A percentile compares a stretch with the other conserved stretches of the same genome.
Evolutionary conservation across 2,888 invertebrate genomes (phyloP).

Genomic region (Trichopria drosophilae): DNA sequence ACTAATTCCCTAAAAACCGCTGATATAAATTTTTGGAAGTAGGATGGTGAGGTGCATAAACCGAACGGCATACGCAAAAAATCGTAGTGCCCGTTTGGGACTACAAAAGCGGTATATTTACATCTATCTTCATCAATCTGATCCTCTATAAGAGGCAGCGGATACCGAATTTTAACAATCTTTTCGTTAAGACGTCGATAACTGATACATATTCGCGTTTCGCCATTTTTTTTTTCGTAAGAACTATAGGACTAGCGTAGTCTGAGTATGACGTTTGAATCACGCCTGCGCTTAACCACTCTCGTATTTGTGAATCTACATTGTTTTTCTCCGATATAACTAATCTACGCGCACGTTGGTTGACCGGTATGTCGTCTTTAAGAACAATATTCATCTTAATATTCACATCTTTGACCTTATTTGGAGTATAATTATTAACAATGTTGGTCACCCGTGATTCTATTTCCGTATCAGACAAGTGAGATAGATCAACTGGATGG

Average conservation of each 20-base stretch:
- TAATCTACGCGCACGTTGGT: slow-evolving; percentile 38
- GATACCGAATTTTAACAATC: slow-evolving; percentile 19
- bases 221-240: slow-evolving; percentile 34
- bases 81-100: slow-evolving; percentile 27
- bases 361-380: slow-evolving; percentile 43
- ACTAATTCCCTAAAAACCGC: slow-evolving; percentile 22
- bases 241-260: slow-evolving; percentile 46
- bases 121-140: slow-evolving; percentile 18
- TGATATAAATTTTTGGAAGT: slow-evolving; percentile 28
- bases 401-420: slow-evolving; percentile 32
- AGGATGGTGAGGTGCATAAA: slow-evolving; percentile 20
- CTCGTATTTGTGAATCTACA: slow-evolving; percentile 42
- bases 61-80: slow-evolving; percentile 24
- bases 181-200: slow-evolving; percentile 13
- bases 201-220: slow-evolving; percentile 14
- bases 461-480: too few relatives aligned
- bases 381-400: slow-evolving; percentile 44
- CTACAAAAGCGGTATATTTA: slow-evolving; percentile 23
- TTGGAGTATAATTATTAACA: too few relatives aligned
- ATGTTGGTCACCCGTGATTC: too few relatives aligned
- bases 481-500: too few relatives aligned
- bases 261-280: slow-evolving; percentile 46
- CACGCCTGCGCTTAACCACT: slow-evolving; percentile 46
- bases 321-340: slow-evolving; percentile 34
- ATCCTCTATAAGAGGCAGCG: slow-evolving; percentile 26